These are phyloP conservation scores for Xenopus petersii DNA, from an alignment of 2,797 vertebrate species.

Conservation along the genomic window DNA sequence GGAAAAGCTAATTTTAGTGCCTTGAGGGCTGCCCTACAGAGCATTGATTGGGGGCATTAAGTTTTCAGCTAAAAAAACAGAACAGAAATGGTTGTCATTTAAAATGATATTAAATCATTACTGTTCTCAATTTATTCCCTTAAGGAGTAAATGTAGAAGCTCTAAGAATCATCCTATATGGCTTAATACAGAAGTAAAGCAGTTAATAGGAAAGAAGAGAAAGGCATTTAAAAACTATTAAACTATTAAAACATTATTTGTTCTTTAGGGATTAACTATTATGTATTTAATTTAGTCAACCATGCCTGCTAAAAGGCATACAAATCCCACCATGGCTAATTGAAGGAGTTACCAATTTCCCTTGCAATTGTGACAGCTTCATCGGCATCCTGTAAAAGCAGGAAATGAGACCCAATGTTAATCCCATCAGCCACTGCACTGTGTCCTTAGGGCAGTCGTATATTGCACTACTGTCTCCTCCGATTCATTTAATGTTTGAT, in stretches of 20 bases:
- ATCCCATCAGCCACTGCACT: constrained; percentile 73
- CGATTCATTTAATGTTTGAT: constrained; percentile 77
- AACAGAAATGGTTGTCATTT: no score
- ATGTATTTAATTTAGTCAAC: constrained; percentile 69
- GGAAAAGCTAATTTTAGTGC: no score
- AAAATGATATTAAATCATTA: no score
- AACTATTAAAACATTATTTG: constrained; percentile 67
- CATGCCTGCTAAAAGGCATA: constrained; percentile 69
- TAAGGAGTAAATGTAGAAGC: no score
- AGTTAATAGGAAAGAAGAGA: no score
- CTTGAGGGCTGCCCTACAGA: no score
- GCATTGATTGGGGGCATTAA: no score
- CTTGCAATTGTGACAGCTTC: constrained; percentile 93
- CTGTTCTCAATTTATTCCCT: no score
- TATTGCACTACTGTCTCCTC: constrained; percentile 77
- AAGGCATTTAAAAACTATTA: background rate
- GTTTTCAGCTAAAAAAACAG: no score
- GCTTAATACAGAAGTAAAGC: no score
- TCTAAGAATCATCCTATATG: no score
- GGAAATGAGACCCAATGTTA: constrained; percentile 72
- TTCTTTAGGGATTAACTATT: constrained; percentile 67
- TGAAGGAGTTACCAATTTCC: constrained; percentile 89
- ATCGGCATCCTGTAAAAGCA: constrained; percentile 83
- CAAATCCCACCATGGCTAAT: constrained; percentile 72
- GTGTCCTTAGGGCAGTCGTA: constrained; percentile 74